Base-by-base conservation (phyloP, 2,888 invertebrate genomes). In the Sialis fuliginosa region DNA sequence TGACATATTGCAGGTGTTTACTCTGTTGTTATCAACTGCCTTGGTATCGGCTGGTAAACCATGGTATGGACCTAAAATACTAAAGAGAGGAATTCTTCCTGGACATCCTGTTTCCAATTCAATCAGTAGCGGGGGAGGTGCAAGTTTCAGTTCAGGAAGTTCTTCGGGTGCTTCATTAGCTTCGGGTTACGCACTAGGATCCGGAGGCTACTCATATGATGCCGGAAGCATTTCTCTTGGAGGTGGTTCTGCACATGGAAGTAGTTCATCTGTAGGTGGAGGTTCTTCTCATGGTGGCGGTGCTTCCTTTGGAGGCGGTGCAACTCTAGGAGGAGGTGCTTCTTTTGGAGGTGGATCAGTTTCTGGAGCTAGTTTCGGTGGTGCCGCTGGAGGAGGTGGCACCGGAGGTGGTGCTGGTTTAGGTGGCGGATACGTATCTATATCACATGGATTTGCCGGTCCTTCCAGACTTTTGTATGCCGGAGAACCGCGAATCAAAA, bases 21-120 rank as follows among this genome's bases (percentile, higher is more conserved):
- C 68, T 52, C 54, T 67, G 56, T 56, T 70, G 47, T 54, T 71
- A 52, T 58, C 62, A 50, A 58, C 63, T 54, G 64, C 65, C 50
- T 62, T 64, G 54, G 62, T 64, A 51, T 55, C 58, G 40, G 62
- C 60, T 44, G 45, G 39, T 39, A 39, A 45, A 39, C 31, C 31
- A 45, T 32, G 39, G 45, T 39, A 45, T 54, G 37, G 39, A 39
- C 39, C 45, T 12, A 45, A 45, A 33, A 45, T 39, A 12, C 39
- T 39, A 32, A 45, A 45, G 45, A 39, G 45, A 39, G 45, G 45
- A 31, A 10, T 22, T 2, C 22, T 22, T 22, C 22, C 22, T 22
- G 22, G 22, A 22, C 22, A 22, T 4, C 22, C 22, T 22, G 22
- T 2, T 22, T 22, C 22, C 22, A 22, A 22, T 22, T 22, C 22